These are phyloP conservation scores for Elmis aenea DNA, from an alignment of 2,888 invertebrate species.

Conservation along the genomic window DNA sequence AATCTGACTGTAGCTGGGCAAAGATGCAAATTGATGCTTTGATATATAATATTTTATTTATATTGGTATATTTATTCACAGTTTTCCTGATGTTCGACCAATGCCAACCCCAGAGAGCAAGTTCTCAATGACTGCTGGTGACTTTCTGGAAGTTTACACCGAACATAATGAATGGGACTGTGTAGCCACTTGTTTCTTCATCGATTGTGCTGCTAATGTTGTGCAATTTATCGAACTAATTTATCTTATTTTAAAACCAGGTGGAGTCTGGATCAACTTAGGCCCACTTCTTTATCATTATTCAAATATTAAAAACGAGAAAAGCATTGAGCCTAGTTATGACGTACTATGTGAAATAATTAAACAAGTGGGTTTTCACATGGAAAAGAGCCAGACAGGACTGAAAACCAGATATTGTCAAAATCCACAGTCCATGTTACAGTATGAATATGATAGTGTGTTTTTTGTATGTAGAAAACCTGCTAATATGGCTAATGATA, in stretches of 20 bases:
- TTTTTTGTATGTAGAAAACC: conserved; percentile 90
- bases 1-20: too few relatives aligned
- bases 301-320: conserved; percentile 80
- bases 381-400: conserved; percentile 74
- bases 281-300: conserved; percentile 91
- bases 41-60: background rate
- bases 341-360: conserved; percentile 64
- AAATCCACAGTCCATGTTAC: conserved; percentile 88
- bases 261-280: conserved; percentile 83
- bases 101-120: conserved; percentile 58
- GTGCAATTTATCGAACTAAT: conserved; percentile 93
- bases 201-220: conserved; percentile 96
- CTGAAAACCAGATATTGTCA: conserved; percentile 87
- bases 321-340: conserved; percentile 91
- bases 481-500: too few relatives aligned
- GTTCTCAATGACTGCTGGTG: conserved; percentile 96
- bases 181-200: conserved; percentile 95
- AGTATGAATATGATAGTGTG: conserved; percentile 86
- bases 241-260: conserved; percentile 82
- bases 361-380: conserved; percentile 73
- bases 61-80: conserved; percentile 23
- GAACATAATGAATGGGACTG: conserved; percentile 77
- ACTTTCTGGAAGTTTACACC: conserved; percentile 87
- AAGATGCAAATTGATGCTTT: background rate
- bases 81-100: conserved; percentile 87